phyloP scores from a whole-genome alignment of 2,797 vertebrate species.

The Parauchenoglanis ngamensis region DNA sequence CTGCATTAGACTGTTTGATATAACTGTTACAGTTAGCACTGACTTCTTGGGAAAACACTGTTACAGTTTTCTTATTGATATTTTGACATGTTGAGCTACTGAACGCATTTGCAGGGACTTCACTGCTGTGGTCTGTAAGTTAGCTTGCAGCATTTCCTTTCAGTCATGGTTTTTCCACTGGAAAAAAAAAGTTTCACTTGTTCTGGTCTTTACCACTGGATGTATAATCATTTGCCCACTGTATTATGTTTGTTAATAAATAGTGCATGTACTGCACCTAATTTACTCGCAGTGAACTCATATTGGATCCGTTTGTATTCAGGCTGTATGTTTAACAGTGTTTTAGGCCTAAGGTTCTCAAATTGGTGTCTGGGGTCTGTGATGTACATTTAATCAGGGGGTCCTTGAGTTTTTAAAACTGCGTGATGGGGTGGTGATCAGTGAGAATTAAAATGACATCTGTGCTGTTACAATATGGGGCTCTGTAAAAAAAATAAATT shows the following conservation, averaged over 20 bases:
- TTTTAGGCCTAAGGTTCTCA: not conserved
- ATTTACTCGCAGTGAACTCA: not conserved
- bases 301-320: not conserved
- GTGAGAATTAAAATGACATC: not conserved
- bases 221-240: conserved; percentile 32
- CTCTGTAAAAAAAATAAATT: not conserved
- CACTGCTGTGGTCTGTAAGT: not conserved
- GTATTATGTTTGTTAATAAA: conserved; percentile 49
- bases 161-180: not conserved
- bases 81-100: conserved; percentile 10
- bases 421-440: not conserved
- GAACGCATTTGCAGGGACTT: conserved; percentile 12
- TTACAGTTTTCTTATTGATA: conserved; percentile 26
- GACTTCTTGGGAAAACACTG: conserved; percentile 22
- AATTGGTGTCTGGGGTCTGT: not conserved
- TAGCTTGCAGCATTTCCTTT: conserved; percentile 5
- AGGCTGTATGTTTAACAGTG: not conserved
- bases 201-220: conserved; percentile 26
- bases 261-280: conserved; percentile 18
- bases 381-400: not conserved
- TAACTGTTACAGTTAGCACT: conserved; percentile 36
- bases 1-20: conserved; percentile 20
- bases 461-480: not conserved
- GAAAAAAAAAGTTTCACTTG: not conserved
- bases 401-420: not conserved